A percentile compares a stretch with the other conserved stretches of the same genome.
Evolutionary conservation across 2,797 vertebrate genomes (phyloP).

Genomic region (Podargus strigoides): DNA sequence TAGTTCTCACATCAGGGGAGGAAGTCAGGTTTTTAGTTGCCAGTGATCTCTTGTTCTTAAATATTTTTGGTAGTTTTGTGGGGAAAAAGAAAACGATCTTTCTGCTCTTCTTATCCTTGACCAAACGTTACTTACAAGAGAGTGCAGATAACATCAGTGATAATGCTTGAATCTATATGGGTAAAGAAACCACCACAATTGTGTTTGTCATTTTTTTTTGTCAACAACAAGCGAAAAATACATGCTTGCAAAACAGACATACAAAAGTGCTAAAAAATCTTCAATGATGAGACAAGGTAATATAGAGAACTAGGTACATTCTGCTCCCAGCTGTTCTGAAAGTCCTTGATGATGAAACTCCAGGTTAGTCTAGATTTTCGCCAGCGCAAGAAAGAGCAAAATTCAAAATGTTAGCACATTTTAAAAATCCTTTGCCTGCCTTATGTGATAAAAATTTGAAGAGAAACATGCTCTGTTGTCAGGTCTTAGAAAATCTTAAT

Average conservation of each 20-base stretch:
- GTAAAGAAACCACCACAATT: neutral
- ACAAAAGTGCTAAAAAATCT: neutral
- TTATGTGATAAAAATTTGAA: neutral
- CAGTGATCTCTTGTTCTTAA: neutral
- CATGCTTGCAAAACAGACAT: neutral
- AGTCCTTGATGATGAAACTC: neutral
- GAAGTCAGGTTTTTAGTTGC: neutral
- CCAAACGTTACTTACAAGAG: neutral
- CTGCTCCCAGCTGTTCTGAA: neutral
- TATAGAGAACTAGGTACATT: neutral
- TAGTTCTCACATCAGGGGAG: neutral
- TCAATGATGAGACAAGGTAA: neutral
- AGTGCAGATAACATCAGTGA: neutral
- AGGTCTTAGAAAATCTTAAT: neutral
- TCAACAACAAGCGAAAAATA: neutral
- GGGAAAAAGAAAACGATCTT: neutral
- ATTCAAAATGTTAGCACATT: neutral
- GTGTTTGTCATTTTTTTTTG: neutral
- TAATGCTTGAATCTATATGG: neutral
- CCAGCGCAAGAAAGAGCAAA: neutral
- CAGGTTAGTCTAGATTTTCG: neutral
- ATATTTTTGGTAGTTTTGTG: neutral
- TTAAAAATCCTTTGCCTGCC: neutral
- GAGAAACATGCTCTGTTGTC: neutral
- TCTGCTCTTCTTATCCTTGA: neutral